A percentile compares a stretch with the other conserved stretches of the same genome.
These are phyloP conservation scores for Archegozetes longisetosus DNA, from an alignment of 1,140 invertebrate species.

Conservation along the genomic window DNA sequence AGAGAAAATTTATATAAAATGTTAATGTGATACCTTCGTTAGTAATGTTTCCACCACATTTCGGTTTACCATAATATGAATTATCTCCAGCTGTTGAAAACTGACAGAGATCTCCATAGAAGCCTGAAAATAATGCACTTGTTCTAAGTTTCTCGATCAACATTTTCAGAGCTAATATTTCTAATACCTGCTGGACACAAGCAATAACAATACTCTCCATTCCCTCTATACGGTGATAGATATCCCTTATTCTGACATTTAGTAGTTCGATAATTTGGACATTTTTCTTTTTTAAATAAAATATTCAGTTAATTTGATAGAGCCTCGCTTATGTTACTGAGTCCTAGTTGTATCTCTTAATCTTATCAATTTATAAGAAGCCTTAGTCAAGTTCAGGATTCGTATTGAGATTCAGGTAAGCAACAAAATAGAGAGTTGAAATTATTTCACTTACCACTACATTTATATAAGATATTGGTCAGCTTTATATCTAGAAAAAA, in stretches of 20 bases:
- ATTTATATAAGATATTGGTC: neutral
- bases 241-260: conserved; percentile 20
- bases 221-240: conserved; percentile 3
- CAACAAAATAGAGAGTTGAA: too few species aligned
- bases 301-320: neutral
- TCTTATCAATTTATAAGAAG: too few species aligned
- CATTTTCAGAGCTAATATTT: too few species aligned
- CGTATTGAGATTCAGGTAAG: too few species aligned
- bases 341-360: too few species aligned
- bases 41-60: conserved; percentile 19
- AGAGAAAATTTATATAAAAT: too few species aligned
- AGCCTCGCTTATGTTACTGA: too few species aligned
- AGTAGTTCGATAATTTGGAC: conserved; percentile 12
- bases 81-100: conserved; percentile 12
- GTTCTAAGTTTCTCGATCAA: too few species aligned
- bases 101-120: neutral
- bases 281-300: conserved; percentile 18
- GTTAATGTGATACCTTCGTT: too few species aligned
- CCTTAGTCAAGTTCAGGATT: too few species aligned
- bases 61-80: conserved; percentile 8
- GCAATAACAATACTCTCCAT: conserved; percentile 9
- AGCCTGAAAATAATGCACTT: too few species aligned
- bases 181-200: conserved; percentile 16
- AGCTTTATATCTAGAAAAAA: neutral
- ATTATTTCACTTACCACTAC: too few species aligned